phyloP scores from a whole-genome alignment of 2,797 vertebrate genomes.

The Melanotaenia parkinsoni region DNA sequence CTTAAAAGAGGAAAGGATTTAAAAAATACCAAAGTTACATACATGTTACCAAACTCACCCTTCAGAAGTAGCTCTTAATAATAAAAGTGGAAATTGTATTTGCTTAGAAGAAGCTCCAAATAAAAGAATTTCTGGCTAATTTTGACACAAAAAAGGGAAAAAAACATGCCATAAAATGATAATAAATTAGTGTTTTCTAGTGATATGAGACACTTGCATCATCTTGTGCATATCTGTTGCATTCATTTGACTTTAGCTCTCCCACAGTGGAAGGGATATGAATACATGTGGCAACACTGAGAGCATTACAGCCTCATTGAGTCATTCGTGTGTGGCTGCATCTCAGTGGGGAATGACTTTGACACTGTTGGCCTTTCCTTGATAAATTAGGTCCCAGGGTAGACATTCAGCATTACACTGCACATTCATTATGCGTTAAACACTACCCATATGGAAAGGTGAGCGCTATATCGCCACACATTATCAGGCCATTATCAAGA shows the following conservation, averaged over 20 bases:
- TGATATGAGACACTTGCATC: slow-evolving; percentile 43
- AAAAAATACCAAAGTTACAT: too few relatives aligned
- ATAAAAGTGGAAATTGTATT: slow-evolving; percentile 29
- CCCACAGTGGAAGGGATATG: slow-evolving; percentile 28
- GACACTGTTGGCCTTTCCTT: slow-evolving; percentile 74
- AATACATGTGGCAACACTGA: slow-evolving; percentile 35
- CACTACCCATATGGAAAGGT: slow-evolving; percentile 43
- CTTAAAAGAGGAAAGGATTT: neutral
- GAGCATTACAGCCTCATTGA: slow-evolving; percentile 57
- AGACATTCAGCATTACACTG: slow-evolving; percentile 56
- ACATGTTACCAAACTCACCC: too few relatives aligned
- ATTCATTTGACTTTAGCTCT: slow-evolving; percentile 48
- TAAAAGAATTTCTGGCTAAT: slow-evolving; percentile 24
- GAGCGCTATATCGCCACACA: slow-evolving; percentile 34
- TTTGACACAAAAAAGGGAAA: slow-evolving; percentile 37
- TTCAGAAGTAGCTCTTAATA: too few relatives aligned
- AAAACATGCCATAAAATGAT: slow-evolving; percentile 47
- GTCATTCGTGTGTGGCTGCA: slow-evolving; percentile 56
- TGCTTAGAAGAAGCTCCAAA: neutral
- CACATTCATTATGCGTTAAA: slow-evolving; percentile 68
- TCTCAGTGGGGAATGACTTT: slow-evolving; percentile 66
- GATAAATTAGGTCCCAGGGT: slow-evolving; percentile 74
- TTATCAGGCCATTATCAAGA: slow-evolving; percentile 36
- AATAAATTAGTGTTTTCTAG: slow-evolving; percentile 57
- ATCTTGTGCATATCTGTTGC: slow-evolving; percentile 32